Evolutionary conservation across 2,113 vertebrate genomes (phyloP).

Genomic region (Amblyopsis rosae): DNA sequence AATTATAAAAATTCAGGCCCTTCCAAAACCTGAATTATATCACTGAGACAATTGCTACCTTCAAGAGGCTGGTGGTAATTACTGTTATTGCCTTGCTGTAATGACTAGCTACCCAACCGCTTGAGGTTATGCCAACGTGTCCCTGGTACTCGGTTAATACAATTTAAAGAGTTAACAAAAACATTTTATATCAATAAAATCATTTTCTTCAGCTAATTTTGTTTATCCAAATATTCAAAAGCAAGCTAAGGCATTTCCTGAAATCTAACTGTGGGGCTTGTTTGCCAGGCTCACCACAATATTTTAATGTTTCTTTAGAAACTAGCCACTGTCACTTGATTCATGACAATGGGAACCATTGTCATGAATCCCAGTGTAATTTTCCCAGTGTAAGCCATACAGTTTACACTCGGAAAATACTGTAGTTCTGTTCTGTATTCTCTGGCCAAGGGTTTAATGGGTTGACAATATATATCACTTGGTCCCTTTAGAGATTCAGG

Average conservation of each 20-base stretch:
- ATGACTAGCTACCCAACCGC: constrained; percentile 45
- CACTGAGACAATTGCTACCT: constrained; percentile 59
- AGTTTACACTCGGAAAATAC: background rate
- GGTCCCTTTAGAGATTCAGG: constrained; percentile 2
- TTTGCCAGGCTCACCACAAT: background rate
- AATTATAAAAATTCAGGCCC: constrained; percentile 41
- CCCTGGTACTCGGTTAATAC: constrained; percentile 1
- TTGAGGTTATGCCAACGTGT: constrained; percentile 15
- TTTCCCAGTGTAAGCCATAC: too few relatives aligned
- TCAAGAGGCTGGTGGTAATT: constrained; percentile 52
- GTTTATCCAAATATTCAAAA: too few relatives aligned
- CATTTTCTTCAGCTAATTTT: too few relatives aligned
- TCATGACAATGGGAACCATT: too few relatives aligned
- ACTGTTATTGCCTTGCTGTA: constrained; percentile 59
- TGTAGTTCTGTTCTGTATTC: background rate
- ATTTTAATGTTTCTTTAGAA: background rate
- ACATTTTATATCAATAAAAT: too few relatives aligned
- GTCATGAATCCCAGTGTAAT: too few relatives aligned
- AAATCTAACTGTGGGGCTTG: too few relatives aligned
- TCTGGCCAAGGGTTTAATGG: background rate
- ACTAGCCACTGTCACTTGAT: background rate
- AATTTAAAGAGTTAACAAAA: too few relatives aligned
- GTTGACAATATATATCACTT: constrained; percentile 12
- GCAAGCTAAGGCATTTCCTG: too few relatives aligned
- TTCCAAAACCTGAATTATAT: constrained; percentile 55